A percentile compares a stretch with the other conserved stretches of the same genome.
Evolutionary conservation across 2,113 vertebrate species (phyloP).

Genomic region (Anoplopoma fimbria): DNA sequence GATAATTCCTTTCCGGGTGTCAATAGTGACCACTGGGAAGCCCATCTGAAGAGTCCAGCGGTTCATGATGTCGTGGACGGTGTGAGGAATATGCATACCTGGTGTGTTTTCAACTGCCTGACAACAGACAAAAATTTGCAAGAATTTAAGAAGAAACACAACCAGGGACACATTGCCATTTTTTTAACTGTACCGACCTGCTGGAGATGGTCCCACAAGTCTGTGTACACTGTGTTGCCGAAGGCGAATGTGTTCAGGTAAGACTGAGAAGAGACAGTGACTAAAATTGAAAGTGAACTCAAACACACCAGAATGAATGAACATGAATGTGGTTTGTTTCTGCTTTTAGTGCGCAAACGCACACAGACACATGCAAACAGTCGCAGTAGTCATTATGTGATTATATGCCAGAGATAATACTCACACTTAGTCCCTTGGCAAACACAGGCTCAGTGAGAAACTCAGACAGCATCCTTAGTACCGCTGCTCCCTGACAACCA

Average conservation of each 20-base stretch:
- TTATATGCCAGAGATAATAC: slow-evolving; percentile 47
- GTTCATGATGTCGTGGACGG: slow-evolving; percentile 89
- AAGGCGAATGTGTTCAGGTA: slow-evolving; percentile 87
- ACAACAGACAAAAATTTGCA: slow-evolving; percentile 3
- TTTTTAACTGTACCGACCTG: slow-evolving; percentile 70
- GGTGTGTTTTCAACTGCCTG: slow-evolving; percentile 71
- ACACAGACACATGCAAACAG: neutral
- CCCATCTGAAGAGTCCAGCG: slow-evolving; percentile 97
- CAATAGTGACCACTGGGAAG: slow-evolving; percentile 89
- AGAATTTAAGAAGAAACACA: neutral
- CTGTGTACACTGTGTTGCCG: slow-evolving; percentile 84
- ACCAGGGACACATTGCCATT: neutral
- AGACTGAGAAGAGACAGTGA: slow-evolving; percentile 60
- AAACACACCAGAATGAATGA: neutral
- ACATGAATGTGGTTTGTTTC: neutral
- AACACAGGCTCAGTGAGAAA: slow-evolving; percentile 91
- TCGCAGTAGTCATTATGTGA: neutral
- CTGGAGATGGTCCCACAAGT: slow-evolving; percentile 92
- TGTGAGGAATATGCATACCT: slow-evolving; percentile 49
- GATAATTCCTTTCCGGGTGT: slow-evolving; percentile 84
- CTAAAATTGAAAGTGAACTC: neutral
- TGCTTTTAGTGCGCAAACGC: neutral
- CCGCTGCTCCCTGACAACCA: slow-evolving; percentile 87
- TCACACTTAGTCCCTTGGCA: slow-evolving; percentile 88
- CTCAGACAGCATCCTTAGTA: slow-evolving; percentile 92